phyloP scores from a whole-genome alignment of 2,797 vertebrate species.

The Simalia tracyae region DNA sequence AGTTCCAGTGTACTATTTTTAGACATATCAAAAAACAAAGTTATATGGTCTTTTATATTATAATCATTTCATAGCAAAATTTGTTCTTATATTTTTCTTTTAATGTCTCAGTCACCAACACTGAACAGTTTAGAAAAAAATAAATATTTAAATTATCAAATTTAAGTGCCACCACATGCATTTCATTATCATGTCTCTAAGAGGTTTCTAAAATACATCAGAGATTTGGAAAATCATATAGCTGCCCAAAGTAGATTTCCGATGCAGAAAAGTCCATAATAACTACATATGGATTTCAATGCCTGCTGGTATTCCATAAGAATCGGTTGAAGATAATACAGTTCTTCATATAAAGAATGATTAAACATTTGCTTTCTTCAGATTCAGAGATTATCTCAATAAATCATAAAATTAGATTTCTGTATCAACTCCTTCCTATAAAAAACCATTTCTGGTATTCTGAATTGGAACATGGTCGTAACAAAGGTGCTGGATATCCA shows the following conservation, averaged over 20 bases:
- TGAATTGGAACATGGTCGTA: conserved; percentile 80
- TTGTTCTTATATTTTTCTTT: conserved; percentile 35
- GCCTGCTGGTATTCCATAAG: conserved; percentile 52
- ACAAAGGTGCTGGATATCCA: conserved; percentile 78
- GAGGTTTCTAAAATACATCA: conserved; percentile 55
- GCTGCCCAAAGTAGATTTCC: conserved; percentile 57
- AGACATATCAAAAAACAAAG: conserved; percentile 26
- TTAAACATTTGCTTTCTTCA: conserved; percentile 29
- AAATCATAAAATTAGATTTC: neutral
- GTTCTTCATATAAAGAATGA: conserved; percentile 50
- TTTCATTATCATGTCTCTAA: conserved; percentile 49
- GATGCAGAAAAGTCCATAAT: conserved; percentile 15
- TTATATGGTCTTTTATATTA: conserved; percentile 19
- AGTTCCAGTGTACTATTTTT: conserved; percentile 17
- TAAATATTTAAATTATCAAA: conserved; percentile 56
- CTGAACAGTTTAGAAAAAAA: conserved; percentile 68
- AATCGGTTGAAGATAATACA: conserved; percentile 46
- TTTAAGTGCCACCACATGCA: conserved; percentile 66
- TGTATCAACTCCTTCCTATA: conserved; percentile 76
- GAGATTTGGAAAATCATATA: conserved; percentile 49
- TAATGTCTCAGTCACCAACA: conserved; percentile 28
- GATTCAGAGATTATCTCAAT: conserved; percentile 36
- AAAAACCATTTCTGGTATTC: conserved; percentile 91
- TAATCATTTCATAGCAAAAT: conserved; percentile 38
- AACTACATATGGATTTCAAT: conserved; percentile 24